Conservation (phyloP, 2,113 vertebrate genomes). For the Tragelaphus strepsiceros region DNA sequence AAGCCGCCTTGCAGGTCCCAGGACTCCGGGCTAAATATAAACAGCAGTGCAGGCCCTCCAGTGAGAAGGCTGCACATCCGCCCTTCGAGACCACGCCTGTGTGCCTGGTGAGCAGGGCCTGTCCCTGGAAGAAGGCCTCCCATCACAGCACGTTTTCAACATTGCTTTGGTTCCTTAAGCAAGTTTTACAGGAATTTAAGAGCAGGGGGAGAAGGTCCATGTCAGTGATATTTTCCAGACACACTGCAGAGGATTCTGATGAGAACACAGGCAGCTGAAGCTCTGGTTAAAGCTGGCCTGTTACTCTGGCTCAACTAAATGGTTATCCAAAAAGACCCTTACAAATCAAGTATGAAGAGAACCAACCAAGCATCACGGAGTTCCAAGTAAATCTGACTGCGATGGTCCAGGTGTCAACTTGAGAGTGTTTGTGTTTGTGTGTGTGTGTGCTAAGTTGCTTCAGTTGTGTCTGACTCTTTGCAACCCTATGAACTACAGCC, state of each 20-base stretch:
- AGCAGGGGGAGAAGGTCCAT: not conserved
- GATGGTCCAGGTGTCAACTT: not conserved
- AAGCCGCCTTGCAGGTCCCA: not conserved
- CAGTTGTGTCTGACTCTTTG: not conserved
- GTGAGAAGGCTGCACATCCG: not conserved
- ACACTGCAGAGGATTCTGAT: not conserved
- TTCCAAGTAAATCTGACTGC: slow-evolving; percentile 3
- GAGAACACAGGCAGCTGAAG: not conserved
- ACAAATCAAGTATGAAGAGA: not conserved
- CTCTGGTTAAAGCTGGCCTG: not conserved
- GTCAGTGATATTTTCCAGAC: not conserved
- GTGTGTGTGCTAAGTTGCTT: not conserved
- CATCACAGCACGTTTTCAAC: not conserved
- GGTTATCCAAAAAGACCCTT: not conserved
- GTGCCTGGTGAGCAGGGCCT: not conserved
- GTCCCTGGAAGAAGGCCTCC: not conserved
- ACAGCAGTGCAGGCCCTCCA: not conserved
- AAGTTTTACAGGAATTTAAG: slow-evolving; percentile 20
- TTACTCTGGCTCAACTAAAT: not conserved
- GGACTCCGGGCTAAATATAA: slow-evolving; percentile 46
- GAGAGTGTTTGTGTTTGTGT: not conserved
- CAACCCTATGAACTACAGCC: not conserved
- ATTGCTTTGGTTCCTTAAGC: not conserved
- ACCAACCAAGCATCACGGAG: not conserved
- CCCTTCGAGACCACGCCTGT: not conserved